These are phyloP conservation scores for Rhingia campestris DNA, from an alignment of 2,888 invertebrate species.

Conservation along the genomic window DNA sequence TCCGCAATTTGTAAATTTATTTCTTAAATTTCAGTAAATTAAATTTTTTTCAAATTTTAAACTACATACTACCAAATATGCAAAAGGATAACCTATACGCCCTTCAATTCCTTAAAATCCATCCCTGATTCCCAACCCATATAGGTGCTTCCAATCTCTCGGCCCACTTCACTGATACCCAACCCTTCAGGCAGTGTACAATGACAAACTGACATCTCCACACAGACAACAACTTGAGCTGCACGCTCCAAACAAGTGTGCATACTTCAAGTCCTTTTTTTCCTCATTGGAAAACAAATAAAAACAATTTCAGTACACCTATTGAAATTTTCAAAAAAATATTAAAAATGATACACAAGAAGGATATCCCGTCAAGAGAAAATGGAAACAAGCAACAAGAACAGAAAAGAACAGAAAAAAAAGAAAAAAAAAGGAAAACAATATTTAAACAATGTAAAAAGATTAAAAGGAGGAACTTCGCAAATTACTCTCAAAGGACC, in stretches of 20 bases:
- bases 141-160: neutral
- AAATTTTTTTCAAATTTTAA: too few relatives aligned
- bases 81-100: too few relatives aligned
- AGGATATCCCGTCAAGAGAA: neutral
- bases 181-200: neutral
- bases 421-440: constrained; percentile 27
- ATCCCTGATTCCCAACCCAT: neutral
- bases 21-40: too few relatives aligned
- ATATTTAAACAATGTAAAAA: constrained; percentile 56
- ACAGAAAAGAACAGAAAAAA: constrained; percentile 7
- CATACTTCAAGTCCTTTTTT: constrained; percentile 13
- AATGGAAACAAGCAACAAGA: neutral
- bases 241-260: constrained; percentile 25
- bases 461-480: constrained; percentile 60
- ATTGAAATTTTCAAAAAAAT: constrained; percentile 26
- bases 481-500: constrained; percentile 72
- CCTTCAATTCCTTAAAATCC: neutral
- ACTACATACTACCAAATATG: too few relatives aligned
- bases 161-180: neutral
- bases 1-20: too few relatives aligned
- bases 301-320: constrained; percentile 23
- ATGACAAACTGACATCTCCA: constrained; percentile 51
- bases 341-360: constrained; percentile 12
- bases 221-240: constrained; percentile 38
- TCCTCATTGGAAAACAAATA: neutral